phyloP scores from a whole-genome alignment of 2,888 invertebrate genomes.

The Brachyptera risi region DNA sequence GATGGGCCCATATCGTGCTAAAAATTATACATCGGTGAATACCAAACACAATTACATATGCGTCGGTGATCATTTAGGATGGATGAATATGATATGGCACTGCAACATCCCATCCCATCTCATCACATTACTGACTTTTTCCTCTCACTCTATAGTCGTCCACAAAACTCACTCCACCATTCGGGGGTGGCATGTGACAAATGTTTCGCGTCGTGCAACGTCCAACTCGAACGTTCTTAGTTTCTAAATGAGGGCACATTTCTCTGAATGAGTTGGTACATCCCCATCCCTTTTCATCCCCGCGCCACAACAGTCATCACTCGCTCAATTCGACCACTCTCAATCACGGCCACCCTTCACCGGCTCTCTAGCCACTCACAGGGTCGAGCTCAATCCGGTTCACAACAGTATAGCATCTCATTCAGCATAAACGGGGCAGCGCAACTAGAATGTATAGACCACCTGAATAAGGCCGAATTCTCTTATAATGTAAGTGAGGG shows the following conservation, averaged over 20 bases:
- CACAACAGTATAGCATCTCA: background rate
- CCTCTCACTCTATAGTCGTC: background rate
- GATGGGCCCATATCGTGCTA: too few relatives aligned
- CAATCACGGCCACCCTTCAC: background rate
- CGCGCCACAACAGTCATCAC: slow-evolving; percentile 4
- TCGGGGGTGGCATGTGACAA: slow-evolving; percentile 6
- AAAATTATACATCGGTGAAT: too few relatives aligned
- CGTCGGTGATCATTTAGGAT: background rate
- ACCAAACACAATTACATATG: too few relatives aligned
- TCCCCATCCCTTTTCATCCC: background rate
- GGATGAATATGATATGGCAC: background rate
- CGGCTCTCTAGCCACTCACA: background rate
- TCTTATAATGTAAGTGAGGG: too few relatives aligned
- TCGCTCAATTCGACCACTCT: slow-evolving; percentile 15
- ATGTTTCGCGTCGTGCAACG: background rate
- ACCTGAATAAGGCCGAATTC: too few relatives aligned
- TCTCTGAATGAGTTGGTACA: slow-evolving; percentile 11
- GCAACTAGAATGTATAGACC: too few relatives aligned
- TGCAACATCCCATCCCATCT: background rate
- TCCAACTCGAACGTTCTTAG: slow-evolving; percentile 14
- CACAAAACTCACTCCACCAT: background rate
- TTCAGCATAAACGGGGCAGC: background rate
- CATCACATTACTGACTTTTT: slow-evolving; percentile 2
- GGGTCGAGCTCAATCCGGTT: background rate
- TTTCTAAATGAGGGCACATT: slow-evolving; percentile 15